Percentiles rank a stretch among this genome's conserved stretches.
These are phyloP conservation scores for Leucania comma DNA, from an alignment of 2,888 invertebrate species.

Conservation along the genomic window DNA sequence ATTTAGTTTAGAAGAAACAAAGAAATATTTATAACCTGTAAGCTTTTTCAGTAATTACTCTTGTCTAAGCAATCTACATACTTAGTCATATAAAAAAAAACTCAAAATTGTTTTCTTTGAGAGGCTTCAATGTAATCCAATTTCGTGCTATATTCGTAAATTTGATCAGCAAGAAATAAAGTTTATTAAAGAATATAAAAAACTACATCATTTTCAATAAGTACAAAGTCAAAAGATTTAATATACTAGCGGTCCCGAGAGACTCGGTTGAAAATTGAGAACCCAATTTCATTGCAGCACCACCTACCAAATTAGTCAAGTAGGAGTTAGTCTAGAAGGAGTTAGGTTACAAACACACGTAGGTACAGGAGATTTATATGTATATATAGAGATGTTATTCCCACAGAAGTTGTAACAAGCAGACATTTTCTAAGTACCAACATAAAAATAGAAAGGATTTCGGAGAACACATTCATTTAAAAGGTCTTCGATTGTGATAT, in stretches of 20 bases:
- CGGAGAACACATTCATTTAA: not conserved
- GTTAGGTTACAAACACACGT: too few relatives aligned
- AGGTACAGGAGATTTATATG: not conserved
- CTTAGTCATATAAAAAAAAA: not conserved
- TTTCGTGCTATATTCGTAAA: not conserved
- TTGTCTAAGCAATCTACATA: not conserved
- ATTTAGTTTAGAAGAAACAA: not conserved
- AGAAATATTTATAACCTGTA: not conserved
- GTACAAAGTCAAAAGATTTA: not conserved
- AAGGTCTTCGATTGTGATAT: constrained; percentile 10
- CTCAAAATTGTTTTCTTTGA: not conserved
- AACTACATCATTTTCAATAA: not conserved
- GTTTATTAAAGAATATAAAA: not conserved
- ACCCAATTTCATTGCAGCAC: too few relatives aligned
- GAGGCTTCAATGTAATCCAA: not conserved
- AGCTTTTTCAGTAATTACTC: not conserved
- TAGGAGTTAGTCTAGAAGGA: too few relatives aligned
- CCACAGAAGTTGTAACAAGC: not conserved
- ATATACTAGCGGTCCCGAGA: too few relatives aligned
- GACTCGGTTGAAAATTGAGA: too few relatives aligned
- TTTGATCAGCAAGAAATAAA: not conserved
- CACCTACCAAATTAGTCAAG: too few relatives aligned
- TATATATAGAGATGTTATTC: too few relatives aligned
- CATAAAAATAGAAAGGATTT: not conserved
- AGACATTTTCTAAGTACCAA: not conserved